Evolutionary conservation across 2,797 vertebrate genomes (phyloP).

Genomic region (Naso thynnoides): DNA sequence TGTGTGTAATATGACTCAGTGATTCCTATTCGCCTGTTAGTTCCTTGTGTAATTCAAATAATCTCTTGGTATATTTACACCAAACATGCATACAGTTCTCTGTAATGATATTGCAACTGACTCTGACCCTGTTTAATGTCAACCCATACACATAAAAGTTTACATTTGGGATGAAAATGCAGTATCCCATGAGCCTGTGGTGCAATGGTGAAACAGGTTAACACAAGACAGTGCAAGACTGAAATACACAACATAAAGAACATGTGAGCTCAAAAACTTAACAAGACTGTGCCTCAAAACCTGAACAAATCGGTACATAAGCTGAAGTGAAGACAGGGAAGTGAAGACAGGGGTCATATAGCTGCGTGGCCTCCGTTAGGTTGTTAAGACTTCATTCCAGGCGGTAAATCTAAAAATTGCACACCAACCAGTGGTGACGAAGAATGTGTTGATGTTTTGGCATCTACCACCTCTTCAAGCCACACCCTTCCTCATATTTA

Average conservation of each 20-base stretch:
- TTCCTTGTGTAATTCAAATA: neutral
- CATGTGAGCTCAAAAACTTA: no score
- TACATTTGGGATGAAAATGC: no score
- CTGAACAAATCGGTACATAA: no score
- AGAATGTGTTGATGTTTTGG: slow-evolving; percentile 65
- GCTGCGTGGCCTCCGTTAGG: slow-evolving; percentile 1
- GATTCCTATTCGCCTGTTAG: slow-evolving; percentile 5
- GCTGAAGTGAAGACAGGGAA: no score
- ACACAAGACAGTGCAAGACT: no score
- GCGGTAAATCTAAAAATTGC: slow-evolving; percentile 7
- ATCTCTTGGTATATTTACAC: neutral
- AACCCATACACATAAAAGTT: no score
- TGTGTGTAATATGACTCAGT: neutral
- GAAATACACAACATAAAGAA: no score
- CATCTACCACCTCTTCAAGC: slow-evolving; percentile 58
- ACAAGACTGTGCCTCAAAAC: no score
- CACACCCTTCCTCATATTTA: slow-evolving; percentile 69
- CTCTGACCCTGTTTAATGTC: neutral
- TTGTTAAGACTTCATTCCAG: slow-evolving; percentile 3
- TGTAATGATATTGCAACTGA: neutral
- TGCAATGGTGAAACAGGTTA: no score
- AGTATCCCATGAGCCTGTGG: no score
- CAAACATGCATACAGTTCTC: neutral
- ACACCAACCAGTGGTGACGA: slow-evolving; percentile 52
- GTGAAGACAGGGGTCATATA: neutral